Evolutionary conservation across 1,140 invertebrate species (phyloP), one percentile per base, ranked within the genome.

Genomic region (Drosophila grimshawi): DNA sequence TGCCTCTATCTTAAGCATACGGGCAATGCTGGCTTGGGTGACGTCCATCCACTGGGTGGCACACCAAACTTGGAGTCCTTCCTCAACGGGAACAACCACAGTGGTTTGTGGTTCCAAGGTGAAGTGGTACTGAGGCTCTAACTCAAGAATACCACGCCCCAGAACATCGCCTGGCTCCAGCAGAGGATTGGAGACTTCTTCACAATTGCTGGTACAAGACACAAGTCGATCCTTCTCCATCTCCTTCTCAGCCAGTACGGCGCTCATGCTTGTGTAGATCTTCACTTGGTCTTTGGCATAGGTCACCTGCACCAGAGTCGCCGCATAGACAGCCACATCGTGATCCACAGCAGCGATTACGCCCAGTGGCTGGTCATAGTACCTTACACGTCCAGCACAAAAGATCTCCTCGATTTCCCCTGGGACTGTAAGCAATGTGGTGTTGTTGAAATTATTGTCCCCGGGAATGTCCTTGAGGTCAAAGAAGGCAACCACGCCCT

Each of bases 391-490:
- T 48, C 86, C 93, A 56, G 80, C 86, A 29, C 93, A 93, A 27
- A 95, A 92, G 3, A 94, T 91, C 72, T 94, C 93, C 5, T 91
- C 39, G 39, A 43, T 43, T 2, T 43, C 78, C 3, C 11, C 29
- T 0, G 77, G 80, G 0, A 91, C 69, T 0, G 76, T 76, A 4
- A 83, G 51, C 1, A 56, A 29, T 5, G 56, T 71, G 2, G 92
- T 43, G 5, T 51, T 69, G 0, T 92, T 93, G 45, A 94, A 95
- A 33, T 91, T 80, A 91, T 97, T 97, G 45, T 92, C 92, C 0
- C 96, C 96, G 1, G 96, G 96, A 37, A 97, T 95, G 86, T 97
- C 96, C 80, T 95, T 95, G 2, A 95, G 95, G 1, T 94, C 93
- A 61, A 94, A 94, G 80, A 96, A 96, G 0, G 94, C 94, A 3